phyloP scores from a whole-genome alignment of 2,888 invertebrate genomes.

The Mythimna ferrago region DNA sequence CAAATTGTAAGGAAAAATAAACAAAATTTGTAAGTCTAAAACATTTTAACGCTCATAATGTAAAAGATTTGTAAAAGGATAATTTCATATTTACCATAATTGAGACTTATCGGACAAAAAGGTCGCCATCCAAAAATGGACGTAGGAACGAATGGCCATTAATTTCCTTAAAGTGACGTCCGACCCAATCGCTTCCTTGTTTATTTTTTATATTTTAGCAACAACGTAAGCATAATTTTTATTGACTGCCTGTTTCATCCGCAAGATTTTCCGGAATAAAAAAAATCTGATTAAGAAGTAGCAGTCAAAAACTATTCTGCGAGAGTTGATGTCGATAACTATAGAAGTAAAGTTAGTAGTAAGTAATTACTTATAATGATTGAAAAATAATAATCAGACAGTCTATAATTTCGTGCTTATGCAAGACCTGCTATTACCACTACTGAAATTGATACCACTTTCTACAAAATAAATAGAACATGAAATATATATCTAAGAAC shows the following conservation, averaged over 20 bases:
- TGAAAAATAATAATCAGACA: not conserved
- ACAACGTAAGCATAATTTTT: slow-evolving; percentile 8
- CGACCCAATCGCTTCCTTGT: slow-evolving; percentile 30
- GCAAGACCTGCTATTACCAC: slow-evolving; percentile 24
- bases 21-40: not conserved
- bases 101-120: slow-evolving; percentile 21
- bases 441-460: slow-evolving; percentile 34
- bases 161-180: slow-evolving; percentile 40
- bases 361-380: not conserved
- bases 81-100: slow-evolving; percentile 20
- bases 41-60: not conserved
- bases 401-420: slow-evolving; percentile 18
- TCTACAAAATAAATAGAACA: slow-evolving; percentile 50
- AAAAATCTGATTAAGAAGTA: not conserved
- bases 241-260: not conserved
- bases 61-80: not conserved
- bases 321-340: no score
- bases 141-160: slow-evolving; percentile 13
- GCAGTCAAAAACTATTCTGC: not conserved
- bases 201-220: slow-evolving; percentile 10
- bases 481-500: slow-evolving; percentile 8
- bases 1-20: not conserved
- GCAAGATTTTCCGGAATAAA: not conserved
- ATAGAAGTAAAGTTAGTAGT: no score
- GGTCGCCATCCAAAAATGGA: slow-evolving; percentile 40